A percentile compares a stretch with the other conserved stretches of the same genome.
Conservation (phyloP, 1,140 invertebrate species). For the Cotesia typhae region DNA sequence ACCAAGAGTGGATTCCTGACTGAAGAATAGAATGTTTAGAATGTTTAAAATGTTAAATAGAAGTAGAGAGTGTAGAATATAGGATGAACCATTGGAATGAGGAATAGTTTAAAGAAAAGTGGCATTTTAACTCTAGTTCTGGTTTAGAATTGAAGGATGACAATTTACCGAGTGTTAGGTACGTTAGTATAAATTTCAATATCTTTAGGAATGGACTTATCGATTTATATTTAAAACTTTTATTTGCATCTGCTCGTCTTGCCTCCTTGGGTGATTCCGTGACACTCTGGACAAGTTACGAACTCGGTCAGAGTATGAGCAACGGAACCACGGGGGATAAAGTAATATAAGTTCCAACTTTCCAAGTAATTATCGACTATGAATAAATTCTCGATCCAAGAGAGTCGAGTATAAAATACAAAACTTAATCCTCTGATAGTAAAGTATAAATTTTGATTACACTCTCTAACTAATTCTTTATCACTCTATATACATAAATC, state of each 20-base stretch:
- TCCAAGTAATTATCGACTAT: constrained; percentile 36
- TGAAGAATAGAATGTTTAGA: background rate
- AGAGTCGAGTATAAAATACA: background rate
- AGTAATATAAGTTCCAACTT: constrained; percentile 24
- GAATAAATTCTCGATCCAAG: constrained; percentile 30
- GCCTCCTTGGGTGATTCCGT: background rate
- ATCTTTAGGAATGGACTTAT: background rate
- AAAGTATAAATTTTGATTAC: constrained; percentile 19
- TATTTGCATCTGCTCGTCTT: too few species aligned
- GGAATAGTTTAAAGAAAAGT: constrained; percentile 11
- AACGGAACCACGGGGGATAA: constrained; percentile 26
- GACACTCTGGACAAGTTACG: constrained; percentile 18
- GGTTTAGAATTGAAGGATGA: background rate
- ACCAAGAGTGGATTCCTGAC: background rate
- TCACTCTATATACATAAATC: too few species aligned
- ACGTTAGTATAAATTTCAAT: background rate
- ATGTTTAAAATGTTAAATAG: background rate
- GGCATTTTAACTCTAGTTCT: background rate
- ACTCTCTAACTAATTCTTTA: too few species aligned
- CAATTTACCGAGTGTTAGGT: background rate
- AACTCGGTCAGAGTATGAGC: constrained; percentile 18
- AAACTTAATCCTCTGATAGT: constrained; percentile 8
- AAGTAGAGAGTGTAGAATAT: background rate
- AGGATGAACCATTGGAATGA: too few species aligned
- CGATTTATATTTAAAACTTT: background rate